Conservation (phyloP, 2,113 vertebrate species). For the Gavia stellata region DNA sequence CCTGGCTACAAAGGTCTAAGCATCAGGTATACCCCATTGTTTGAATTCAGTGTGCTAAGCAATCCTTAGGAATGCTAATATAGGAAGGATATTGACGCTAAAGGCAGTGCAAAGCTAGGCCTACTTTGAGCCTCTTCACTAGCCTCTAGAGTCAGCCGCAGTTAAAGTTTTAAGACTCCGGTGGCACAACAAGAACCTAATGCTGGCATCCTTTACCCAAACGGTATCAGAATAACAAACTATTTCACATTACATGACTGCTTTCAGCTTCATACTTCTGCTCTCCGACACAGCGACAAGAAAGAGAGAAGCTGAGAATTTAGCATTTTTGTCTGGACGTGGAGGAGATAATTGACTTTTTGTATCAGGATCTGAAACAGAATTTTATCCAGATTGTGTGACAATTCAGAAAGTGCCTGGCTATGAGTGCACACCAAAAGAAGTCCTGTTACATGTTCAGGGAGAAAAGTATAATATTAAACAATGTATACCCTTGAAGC, state of each 20-base stretch:
- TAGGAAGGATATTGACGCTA: neutral
- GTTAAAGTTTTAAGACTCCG: neutral
- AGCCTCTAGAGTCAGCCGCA: neutral
- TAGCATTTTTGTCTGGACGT: neutral
- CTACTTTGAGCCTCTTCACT: neutral
- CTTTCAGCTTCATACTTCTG: neutral
- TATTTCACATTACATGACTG: neutral
- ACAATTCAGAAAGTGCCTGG: neutral
- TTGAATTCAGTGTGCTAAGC: neutral
- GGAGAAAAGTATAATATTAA: neutral
- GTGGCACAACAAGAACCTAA: neutral
- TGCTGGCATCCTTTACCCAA: neutral
- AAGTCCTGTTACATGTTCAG: neutral
- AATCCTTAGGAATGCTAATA: neutral
- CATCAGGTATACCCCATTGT: neutral
- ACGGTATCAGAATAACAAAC: neutral
- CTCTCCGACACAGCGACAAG: fast-evolving
- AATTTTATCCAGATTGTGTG: neutral
- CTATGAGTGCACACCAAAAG: neutral
- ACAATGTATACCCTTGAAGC: neutral
- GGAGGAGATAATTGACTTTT: neutral
- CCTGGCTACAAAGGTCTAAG: neutral
- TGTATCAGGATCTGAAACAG: neutral
- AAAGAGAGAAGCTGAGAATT: neutral
- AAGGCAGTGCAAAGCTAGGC: neutral